Evolutionary conservation across 92 coral and sea anemone genomes (phyloP).

Genomic region (Zoanthus gigantus): DNA sequence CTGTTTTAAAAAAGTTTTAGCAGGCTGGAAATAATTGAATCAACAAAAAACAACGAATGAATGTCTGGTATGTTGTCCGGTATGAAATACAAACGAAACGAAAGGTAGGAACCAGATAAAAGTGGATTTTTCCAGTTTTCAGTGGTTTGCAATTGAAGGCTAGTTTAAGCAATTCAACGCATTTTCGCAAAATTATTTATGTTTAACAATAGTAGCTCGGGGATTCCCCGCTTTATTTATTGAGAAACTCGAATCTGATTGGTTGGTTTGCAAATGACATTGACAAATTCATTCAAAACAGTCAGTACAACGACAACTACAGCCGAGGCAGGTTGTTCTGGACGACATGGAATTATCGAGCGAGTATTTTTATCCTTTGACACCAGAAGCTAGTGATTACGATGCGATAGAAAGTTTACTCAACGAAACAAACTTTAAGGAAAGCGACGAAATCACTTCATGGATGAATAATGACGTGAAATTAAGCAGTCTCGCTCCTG

Average conservation of each 20-base stretch:
- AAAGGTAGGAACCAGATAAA: too few relatives aligned
- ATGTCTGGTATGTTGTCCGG: neutral
- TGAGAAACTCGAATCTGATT: neutral
- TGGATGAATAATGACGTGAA: neutral
- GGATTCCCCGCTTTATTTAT: neutral
- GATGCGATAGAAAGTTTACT: slow-evolving; percentile 17
- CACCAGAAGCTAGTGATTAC: neutral
- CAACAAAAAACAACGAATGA: too few relatives aligned
- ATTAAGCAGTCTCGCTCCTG: neutral
- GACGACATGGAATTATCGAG: slow-evolving; percentile 28
- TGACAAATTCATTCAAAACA: neutral
- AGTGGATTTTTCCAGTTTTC: too few relatives aligned
- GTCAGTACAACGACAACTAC: neutral
- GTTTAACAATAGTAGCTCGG: neutral
- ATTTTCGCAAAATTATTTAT: too few relatives aligned
- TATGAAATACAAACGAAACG: neutral
- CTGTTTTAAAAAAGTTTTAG: neutral
- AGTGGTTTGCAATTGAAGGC: too few relatives aligned
- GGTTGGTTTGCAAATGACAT: neutral
- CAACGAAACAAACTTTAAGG: slow-evolving; percentile 5
- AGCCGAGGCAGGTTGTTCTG: neutral
- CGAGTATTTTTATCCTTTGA: slow-evolving; percentile 5
- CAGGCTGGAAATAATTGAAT: neutral
- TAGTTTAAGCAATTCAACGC: too few relatives aligned
- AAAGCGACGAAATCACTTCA: neutral